Evolutionary conservation across 2,113 vertebrate species (phyloP).

Genomic region (Dascyllus trimaculatus): DNA sequence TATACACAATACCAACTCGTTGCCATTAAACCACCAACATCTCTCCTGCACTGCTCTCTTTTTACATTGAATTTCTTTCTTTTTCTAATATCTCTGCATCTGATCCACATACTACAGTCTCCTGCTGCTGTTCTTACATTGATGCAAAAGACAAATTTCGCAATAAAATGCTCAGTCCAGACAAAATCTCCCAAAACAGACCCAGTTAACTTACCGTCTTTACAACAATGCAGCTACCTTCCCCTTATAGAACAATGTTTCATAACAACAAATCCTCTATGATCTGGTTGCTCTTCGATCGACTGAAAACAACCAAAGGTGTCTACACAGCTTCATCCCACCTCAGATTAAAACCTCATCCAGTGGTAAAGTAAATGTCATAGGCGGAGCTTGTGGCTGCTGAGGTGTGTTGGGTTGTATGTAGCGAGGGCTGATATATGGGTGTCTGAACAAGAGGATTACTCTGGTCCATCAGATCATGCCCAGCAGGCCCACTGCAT

Average conservation of each 20-base stretch:
- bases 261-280: constrained; percentile 14
- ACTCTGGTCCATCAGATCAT: constrained; percentile 56
- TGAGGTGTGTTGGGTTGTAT: constrained; percentile 65
- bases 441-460: constrained; percentile 58
- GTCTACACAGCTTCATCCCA: constrained; percentile 23
- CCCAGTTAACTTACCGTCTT: constrained; percentile 56
- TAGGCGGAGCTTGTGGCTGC: constrained; percentile 49
- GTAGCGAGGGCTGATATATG: constrained; percentile 77
- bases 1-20: no score
- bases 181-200: not conserved
- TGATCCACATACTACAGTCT: not conserved
- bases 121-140: not conserved
- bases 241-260: not conserved
- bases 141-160: not conserved
- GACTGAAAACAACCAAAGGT: constrained; percentile 18
- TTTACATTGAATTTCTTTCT: not conserved
- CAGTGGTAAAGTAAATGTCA: constrained; percentile 66
- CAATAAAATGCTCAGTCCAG: not conserved
- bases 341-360: constrained; percentile 38
- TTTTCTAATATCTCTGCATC: not conserved
- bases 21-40: not conserved
- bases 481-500: constrained; percentile 77
- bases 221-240: constrained; percentile 11
- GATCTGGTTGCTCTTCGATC: not conserved
- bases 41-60: not conserved